Conservation (phyloP, 1,140 invertebrate species). For the Drosophila jambulina region DNA sequence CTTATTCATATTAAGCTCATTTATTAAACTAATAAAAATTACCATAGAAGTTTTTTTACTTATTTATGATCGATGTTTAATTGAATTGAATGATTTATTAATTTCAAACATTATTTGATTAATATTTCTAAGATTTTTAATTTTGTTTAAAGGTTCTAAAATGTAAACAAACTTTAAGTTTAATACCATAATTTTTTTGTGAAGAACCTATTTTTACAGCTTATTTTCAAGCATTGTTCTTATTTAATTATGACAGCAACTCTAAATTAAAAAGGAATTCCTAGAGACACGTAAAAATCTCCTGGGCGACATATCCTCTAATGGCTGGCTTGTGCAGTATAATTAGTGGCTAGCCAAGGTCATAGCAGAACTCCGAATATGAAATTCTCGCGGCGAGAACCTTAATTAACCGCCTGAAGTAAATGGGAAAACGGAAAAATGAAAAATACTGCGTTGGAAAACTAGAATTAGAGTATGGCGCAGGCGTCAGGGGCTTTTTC, state of each 20-base stretch:
- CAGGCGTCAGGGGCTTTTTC: conserved; percentile 36
- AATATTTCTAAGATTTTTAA: no score
- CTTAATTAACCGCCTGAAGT: conserved; percentile 9
- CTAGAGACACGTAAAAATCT: conserved; percentile 9
- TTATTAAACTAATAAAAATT: no score
- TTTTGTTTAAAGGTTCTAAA: background rate
- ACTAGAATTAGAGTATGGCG: conserved; percentile 10
- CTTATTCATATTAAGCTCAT: no score
- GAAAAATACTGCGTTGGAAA: background rate
- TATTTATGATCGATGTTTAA: no score
- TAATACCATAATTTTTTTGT: background rate
- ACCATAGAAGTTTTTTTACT: no score
- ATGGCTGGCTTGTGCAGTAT: conserved; percentile 5
- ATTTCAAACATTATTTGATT: no score
- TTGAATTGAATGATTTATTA: no score
- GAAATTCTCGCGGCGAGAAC: conserved; percentile 2
- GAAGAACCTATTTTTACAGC: background rate
- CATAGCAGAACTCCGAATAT: conserved; percentile 6
- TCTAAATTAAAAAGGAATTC: background rate
- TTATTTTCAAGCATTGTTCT: background rate
- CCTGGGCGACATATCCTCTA: conserved; percentile 24
- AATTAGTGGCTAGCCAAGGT: conserved; percentile 31
- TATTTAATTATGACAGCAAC: background rate
- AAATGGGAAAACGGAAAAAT: conserved; percentile 4
- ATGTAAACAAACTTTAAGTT: no score